phyloP scores from a whole-genome alignment of 2,797 vertebrate species.

The Tenualosa ilisha region DNA sequence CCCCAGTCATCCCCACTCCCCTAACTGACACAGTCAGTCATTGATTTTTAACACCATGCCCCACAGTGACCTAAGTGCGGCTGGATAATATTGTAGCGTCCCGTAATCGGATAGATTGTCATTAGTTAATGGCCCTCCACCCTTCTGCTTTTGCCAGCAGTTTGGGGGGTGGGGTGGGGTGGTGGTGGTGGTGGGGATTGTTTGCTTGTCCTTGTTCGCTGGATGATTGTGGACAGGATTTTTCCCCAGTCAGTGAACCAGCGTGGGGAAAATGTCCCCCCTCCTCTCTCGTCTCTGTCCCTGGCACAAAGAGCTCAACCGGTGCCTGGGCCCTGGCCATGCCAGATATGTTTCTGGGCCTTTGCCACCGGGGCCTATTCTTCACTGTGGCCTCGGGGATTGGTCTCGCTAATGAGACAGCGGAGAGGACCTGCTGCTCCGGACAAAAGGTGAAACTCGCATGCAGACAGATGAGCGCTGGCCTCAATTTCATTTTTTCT shows the following conservation, averaged over 20 bases:
- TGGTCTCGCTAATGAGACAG: background rate
- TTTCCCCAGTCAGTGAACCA: background rate
- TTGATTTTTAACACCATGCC: background rate
- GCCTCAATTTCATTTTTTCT: background rate
- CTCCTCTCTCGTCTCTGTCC: background rate
- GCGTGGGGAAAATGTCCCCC: background rate
- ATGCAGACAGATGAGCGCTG: background rate
- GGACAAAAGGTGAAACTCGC: background rate
- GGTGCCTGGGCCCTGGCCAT: background rate
- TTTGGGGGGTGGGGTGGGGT: background rate
- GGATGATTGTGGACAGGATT: background rate
- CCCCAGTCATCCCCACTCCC: background rate
- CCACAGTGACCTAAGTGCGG: background rate
- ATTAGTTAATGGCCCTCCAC: slow-evolving; percentile 8
- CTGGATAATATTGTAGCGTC: background rate
- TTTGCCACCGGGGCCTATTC: background rate
- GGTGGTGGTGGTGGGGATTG: background rate
- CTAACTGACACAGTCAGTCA: background rate
- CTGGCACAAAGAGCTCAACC: background rate
- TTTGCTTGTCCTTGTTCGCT: background rate
- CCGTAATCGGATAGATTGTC: slow-evolving; percentile 13
- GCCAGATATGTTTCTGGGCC: background rate
- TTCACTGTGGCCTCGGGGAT: background rate
- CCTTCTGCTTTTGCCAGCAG: background rate
- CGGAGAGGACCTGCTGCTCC: background rate